Conservation (phyloP, 2,113 vertebrate genomes). For the Gallinago undulata region DNA sequence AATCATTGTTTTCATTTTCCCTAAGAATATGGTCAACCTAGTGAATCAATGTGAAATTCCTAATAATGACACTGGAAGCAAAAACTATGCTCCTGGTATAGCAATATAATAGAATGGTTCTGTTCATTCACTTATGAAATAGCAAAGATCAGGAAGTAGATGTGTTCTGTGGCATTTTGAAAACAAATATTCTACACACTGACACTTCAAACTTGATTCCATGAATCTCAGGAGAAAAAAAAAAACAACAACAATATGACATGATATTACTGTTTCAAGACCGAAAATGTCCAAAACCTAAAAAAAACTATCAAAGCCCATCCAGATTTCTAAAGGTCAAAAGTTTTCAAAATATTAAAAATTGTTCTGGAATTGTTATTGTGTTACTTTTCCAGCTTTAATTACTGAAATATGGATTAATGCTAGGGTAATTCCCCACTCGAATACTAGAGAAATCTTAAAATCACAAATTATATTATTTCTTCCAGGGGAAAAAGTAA, state of each 20-base stretch:
- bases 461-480: background rate
- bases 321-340: background rate
- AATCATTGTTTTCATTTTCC: background rate
- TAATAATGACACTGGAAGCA: background rate
- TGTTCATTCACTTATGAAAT: background rate
- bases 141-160: background rate
- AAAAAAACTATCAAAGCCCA: accelerated
- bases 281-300: accelerated
- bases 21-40: background rate
- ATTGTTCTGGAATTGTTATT: background rate
- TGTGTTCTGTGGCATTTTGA: background rate
- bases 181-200: background rate
- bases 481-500: accelerated
- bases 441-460: background rate
- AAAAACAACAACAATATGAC: background rate
- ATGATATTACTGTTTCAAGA: background rate
- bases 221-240: background rate
- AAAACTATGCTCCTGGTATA: background rate
- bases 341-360: background rate
- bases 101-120: background rate
- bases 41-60: background rate
- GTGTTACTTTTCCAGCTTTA: background rate
- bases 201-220: background rate
- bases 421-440: background rate
- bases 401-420: background rate